phyloP scores from a whole-genome alignment of 92 coral and sea anemone species.

The Phenganax marumi region DNA sequence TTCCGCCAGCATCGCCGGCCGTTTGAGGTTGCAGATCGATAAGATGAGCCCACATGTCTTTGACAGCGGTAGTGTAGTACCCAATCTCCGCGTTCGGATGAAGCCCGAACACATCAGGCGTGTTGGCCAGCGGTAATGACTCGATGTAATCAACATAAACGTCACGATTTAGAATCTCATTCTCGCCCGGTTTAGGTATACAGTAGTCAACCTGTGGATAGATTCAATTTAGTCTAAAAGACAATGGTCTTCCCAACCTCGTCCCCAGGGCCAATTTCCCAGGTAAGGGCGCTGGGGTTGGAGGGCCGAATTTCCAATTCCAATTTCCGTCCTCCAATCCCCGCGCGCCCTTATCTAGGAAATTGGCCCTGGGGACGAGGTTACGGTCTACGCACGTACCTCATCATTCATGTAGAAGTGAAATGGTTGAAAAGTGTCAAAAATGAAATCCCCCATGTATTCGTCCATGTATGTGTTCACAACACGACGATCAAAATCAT shows the following conservation, averaged over 20 bases:
- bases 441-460: constrained; percentile 99
- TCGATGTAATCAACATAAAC: constrained; percentile 85
- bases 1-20: constrained; percentile 98
- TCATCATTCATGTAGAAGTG: constrained; percentile 96
- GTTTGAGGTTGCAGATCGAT: constrained; percentile 99
- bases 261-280: no score
- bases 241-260: no score
- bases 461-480: constrained; percentile 99
- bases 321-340: no score
- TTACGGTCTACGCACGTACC: constrained; percentile 48
- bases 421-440: constrained; percentile 98
- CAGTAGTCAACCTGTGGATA: constrained; percentile 61
- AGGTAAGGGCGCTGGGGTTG: no score
- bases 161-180: constrained; percentile 69
- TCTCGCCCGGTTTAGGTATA: constrained; percentile 35
- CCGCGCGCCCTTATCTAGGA: no score
- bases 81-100: constrained; percentile 99
- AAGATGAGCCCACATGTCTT: constrained; percentile 99
- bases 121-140: constrained; percentile 87
- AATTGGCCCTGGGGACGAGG: no score
- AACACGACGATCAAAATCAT: constrained; percentile 97
- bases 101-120: constrained; percentile 97
- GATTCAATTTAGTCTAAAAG: constrained; percentile 63
- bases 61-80: constrained; percentile 95
- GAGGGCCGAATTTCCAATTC: no score